Evolutionary conservation across 2,797 vertebrate genomes (phyloP).

Genomic region (Argyrosomus regius): DNA sequence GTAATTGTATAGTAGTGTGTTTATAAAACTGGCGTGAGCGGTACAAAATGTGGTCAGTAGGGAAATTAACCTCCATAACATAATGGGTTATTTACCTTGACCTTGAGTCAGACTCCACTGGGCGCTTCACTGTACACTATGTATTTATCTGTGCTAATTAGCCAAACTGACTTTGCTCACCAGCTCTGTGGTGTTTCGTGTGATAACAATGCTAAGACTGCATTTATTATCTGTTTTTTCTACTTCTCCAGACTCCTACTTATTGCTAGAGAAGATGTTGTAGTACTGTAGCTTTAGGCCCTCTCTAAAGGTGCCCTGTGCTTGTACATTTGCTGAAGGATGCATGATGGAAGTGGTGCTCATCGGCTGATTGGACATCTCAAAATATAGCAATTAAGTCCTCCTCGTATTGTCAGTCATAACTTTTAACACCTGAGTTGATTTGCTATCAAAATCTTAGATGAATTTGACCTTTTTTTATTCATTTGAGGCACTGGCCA

Average conservation of each 20-base stretch:
- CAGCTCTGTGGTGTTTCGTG: slow-evolving; percentile 43
- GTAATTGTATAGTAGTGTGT: slow-evolving; percentile 50
- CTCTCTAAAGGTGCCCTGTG: slow-evolving; percentile 23
- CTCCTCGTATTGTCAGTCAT: slow-evolving; percentile 3
- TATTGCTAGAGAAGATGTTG: slow-evolving; percentile 38
- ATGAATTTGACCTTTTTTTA: slow-evolving; percentile 20
- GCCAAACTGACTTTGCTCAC: slow-evolving; percentile 50
- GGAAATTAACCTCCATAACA: slow-evolving; percentile 37
- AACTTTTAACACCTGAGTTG: slow-evolving; percentile 10
- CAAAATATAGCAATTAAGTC: slow-evolving; percentile 10
- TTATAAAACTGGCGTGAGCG: slow-evolving; percentile 42
- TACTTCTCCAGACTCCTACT: slow-evolving; percentile 20
- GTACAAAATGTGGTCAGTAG: slow-evolving; percentile 52
- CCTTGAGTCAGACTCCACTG: slow-evolving; percentile 14
- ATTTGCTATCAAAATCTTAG: slow-evolving; percentile 1
- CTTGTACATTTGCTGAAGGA: slow-evolving; percentile 62
- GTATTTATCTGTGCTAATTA: slow-evolving; percentile 68
- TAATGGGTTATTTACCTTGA: slow-evolving; percentile 33
- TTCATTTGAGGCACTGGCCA: background rate
- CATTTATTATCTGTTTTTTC: slow-evolving; percentile 34
- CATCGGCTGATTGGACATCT: slow-evolving; percentile 31
- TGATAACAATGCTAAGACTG: slow-evolving; percentile 39
- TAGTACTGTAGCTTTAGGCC: slow-evolving; percentile 56
- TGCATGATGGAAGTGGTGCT: slow-evolving; percentile 43
- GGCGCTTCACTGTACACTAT: slow-evolving; percentile 27